Evolutionary conservation across 2,888 invertebrate genomes (phyloP), one percentile per base, ranked within the genome.

Genomic region (Trissolcus brochymenae): DNA sequence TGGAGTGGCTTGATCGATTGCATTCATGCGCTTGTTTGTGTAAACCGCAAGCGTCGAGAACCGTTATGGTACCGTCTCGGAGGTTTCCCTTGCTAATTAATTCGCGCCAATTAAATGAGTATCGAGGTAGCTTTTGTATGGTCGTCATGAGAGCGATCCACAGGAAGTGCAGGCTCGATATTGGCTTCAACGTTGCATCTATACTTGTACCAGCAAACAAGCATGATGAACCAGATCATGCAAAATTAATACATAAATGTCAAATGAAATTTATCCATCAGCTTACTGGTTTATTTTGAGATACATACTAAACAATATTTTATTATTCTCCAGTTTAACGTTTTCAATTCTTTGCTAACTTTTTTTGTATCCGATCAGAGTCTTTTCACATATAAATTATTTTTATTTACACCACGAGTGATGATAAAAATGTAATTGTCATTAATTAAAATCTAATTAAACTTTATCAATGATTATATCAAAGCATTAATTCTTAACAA

Each of bases 41-140:
- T 1, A 35, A 35, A 35, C 35, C 35, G 35, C n/a, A 53, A 81
- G 59, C 60, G 74, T 61, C 46, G 62, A 65, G 40, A 74, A 82
- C 80, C 73, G 80, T 82, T 83, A 82, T 25, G 25, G 64, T 50
- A 46, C 41, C 49, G 72, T 76, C 67, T 65, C 67, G 46, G 50
- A 68, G 14, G 49, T 19, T 80, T 78, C 55, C 68, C 60, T 72
- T 16, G 72, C 72, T 83, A 83, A 85, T 84, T 83, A 78, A 78
- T 82, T 83, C 80, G 64, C 77, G 72, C 78, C 61, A 81, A 82
- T 84, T 84, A 85, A 81, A 81, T 79, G 76, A 77, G 72, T 79
- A 83, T 83, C 76, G 75, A 81, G 81, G 81, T 68, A 55, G 54
- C 75, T 59, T 78, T 73, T 56, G 79, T 80, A 61, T 55, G 49